These are phyloP conservation scores for Panurus biarmicus DNA, from an alignment of 2,113 vertebrate species.

Conservation along the genomic window DNA sequence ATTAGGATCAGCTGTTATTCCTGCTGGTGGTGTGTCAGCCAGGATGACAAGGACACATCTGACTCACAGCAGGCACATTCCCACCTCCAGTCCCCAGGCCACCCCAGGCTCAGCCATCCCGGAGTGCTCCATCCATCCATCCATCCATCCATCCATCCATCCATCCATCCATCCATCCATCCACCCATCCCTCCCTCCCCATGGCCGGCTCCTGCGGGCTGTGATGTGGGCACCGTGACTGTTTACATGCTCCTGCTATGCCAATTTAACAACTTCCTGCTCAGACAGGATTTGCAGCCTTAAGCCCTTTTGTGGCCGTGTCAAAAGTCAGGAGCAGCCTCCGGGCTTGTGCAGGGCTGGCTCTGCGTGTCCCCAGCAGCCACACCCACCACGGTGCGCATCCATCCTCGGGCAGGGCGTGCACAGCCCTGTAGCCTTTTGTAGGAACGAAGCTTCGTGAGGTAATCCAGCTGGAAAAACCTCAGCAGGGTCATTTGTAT, in stretches of 20 bases:
- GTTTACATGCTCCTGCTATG: neutral
- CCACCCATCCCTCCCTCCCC: neutral
- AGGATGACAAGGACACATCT: neutral
- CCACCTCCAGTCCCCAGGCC: neutral
- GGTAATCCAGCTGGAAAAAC: neutral
- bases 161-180: too few species aligned
- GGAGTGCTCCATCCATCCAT: neutral
- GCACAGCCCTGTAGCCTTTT: too few species aligned
- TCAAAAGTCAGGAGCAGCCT: neutral
- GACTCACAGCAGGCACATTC: neutral
- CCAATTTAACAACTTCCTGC: constrained; percentile 4
- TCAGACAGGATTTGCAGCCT: constrained; percentile 1
- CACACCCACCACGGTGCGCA: neutral
- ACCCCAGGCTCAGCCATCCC: neutral
- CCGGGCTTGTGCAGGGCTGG: fast-evolving
- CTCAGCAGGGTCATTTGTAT: neutral
- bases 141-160: neutral
- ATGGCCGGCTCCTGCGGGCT: fast-evolving
- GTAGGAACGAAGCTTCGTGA: neutral
- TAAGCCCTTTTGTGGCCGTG: neutral
- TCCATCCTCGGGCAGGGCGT: fast-evolving
- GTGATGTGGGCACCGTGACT: neutral
- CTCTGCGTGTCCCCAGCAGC: neutral
- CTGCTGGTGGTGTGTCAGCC: neutral
- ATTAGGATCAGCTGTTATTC: neutral